A percentile compares a stretch with the other conserved stretches of the same genome.
Conservation (phyloP, 2,888 invertebrate genomes). For the Ferrisia virgata region DNA sequence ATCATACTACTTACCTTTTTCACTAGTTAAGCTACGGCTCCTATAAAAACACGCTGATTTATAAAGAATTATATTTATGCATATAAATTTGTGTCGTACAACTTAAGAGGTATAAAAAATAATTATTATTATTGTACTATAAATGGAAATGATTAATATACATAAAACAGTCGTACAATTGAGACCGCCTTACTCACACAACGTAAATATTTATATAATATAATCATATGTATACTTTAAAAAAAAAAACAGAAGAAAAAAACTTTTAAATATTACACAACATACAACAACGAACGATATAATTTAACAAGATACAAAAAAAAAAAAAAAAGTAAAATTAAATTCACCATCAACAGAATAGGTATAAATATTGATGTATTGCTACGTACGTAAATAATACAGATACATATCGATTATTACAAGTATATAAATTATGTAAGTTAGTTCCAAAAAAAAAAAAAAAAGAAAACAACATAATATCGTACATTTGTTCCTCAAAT, state of each 20-base stretch:
- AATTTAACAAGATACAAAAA: conserved; percentile 18
- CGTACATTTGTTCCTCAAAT: neutral
- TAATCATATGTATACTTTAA: neutral
- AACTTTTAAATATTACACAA: conserved; percentile 15
- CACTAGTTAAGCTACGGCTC: too few species aligned
- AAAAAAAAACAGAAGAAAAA: conserved; percentile 30
- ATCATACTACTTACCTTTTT: too few species aligned
- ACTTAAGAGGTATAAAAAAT: conserved; percentile 30
- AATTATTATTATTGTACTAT: conserved; percentile 25
- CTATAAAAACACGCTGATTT: neutral
- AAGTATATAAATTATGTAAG: conserved; percentile 21
- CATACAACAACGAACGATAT: conserved; percentile 32
- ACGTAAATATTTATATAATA: neutral
- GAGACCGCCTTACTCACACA: neutral
- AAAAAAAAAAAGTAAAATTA: neutral
- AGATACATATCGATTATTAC: conserved; percentile 6
- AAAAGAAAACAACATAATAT: too few species aligned
- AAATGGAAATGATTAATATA: conserved; percentile 25
- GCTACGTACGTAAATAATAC: neutral
- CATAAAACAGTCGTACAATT: neutral
- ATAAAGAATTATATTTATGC: conserved; percentile 13
- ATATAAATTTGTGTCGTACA: conserved; percentile 35
- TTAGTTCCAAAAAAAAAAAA: neutral
- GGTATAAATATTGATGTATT: conserved; percentile 11
- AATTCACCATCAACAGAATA: conserved; percentile 22